A percentile compares a stretch with the other conserved stretches of the same genome.
These are phyloP conservation scores for Puma concolor DNA, from an alignment of 2,113 vertebrate species.

Conservation along the genomic window DNA sequence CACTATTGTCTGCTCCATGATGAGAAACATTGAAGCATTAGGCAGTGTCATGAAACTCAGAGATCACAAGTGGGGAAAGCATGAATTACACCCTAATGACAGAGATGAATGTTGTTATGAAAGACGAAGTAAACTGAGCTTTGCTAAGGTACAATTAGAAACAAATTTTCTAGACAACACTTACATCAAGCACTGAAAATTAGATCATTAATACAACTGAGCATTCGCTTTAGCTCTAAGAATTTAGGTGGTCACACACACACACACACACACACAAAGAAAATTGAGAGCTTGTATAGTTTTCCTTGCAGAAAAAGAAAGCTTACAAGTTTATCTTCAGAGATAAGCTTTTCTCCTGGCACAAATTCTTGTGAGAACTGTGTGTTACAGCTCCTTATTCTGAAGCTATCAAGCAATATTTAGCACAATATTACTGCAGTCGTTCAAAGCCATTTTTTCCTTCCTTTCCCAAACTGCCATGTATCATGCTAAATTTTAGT, in stretches of 20 bases:
- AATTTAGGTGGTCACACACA: not conserved
- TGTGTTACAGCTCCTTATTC: not conserved
- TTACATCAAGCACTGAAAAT: not conserved
- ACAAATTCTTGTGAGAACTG: not conserved
- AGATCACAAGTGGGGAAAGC: not conserved
- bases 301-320: slow-evolving; percentile 13
- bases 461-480: not conserved
- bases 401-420: not conserved
- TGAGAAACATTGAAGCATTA: not conserved
- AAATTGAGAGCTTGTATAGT: not conserved
- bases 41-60: not conserved
- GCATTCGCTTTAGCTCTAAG: not conserved
- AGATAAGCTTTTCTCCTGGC: not conserved
- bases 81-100: not conserved
- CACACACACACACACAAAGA: not conserved
- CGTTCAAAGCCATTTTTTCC: not conserved
- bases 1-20: not conserved
- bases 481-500: not conserved
- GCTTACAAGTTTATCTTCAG: not conserved
- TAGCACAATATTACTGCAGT: not conserved
- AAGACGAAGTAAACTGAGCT: not conserved
- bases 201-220: not conserved
- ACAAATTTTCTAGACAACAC: slow-evolving; percentile 8
- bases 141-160: not conserved
- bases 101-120: not conserved